Evolutionary conservation across 2,113 vertebrate genomes (phyloP).

Genomic region (Cynoglossus semilaevis): DNA sequence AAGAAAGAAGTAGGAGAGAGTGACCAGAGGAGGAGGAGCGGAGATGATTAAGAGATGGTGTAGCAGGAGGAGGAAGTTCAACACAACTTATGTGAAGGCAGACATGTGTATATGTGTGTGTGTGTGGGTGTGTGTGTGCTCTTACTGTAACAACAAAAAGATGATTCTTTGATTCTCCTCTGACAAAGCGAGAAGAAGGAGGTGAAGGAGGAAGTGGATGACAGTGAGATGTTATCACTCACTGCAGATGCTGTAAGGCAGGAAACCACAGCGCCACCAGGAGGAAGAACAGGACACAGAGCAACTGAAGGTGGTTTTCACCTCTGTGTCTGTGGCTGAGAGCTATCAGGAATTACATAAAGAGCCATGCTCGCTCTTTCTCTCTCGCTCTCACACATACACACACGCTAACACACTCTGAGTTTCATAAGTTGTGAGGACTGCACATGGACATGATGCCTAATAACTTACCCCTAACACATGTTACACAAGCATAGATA

Average conservation of each 20-base stretch:
- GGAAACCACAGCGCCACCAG: slow-evolving; percentile 62
- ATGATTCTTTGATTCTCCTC: too few relatives aligned
- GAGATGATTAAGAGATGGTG: background rate
- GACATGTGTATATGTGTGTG: background rate
- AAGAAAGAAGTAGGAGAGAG: too few relatives aligned
- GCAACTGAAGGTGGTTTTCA: slow-evolving; percentile 49
- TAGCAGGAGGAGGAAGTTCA: background rate
- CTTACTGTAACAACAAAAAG: too few relatives aligned
- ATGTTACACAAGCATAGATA: too few relatives aligned
- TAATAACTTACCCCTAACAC: too few relatives aligned
- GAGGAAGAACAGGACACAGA: slow-evolving; percentile 28
- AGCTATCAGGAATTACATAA: slow-evolving; percentile 54
- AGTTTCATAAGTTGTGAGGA: too few relatives aligned
- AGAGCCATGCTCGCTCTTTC: too few relatives aligned
- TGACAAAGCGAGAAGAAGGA: too few relatives aligned
- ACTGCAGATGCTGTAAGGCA: slow-evolving; percentile 47
- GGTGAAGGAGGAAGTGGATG: slow-evolving; percentile 49
- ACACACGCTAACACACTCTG: background rate
- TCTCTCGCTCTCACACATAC: too few relatives aligned
- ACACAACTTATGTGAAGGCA: background rate
- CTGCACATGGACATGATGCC: too few relatives aligned
- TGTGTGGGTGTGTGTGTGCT: background rate
- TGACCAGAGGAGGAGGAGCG: too few relatives aligned
- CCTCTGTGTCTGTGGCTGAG: slow-evolving; percentile 33
- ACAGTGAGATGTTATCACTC: slow-evolving; percentile 52